Percentiles rank a stretch among this genome's conserved stretches.
phyloP scores from a whole-genome alignment of 2,113 vertebrate genomes.

The Orthonyx spaldingii region DNA sequence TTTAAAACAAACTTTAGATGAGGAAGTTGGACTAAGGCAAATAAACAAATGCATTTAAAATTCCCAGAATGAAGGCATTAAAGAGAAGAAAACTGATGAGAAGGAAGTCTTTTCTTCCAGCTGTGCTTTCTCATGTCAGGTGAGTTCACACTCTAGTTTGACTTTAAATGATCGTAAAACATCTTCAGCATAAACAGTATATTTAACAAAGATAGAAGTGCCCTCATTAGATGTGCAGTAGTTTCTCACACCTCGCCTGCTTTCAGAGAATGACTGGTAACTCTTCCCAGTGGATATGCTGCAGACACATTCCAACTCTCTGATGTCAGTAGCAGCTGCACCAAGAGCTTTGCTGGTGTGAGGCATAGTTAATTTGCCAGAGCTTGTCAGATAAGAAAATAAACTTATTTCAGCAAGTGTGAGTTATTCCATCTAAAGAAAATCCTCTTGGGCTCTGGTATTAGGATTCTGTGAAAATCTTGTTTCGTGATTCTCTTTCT shows the following conservation, averaged over 20 bases:
- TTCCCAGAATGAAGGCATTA: neutral
- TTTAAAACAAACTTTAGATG: neutral
- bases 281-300: neutral
- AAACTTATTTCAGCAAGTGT: neutral
- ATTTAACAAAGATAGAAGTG: constrained; percentile 25
- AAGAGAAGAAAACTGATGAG: neutral
- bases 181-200: constrained; percentile 35
- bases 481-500: neutral
- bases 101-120: constrained; percentile 4
- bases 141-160: constrained; percentile 22
- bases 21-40: neutral
- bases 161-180: neutral
- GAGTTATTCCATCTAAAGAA: neutral
- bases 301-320: constrained; percentile 42
- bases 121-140: constrained; percentile 37
- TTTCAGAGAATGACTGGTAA: constrained; percentile 7
- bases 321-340: neutral
- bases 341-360: neutral
- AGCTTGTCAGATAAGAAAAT: neutral
- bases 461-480: neutral
- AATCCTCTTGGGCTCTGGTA: neutral
- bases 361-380: neutral
- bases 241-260: constrained; percentile 42
- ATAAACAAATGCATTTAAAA: constrained; percentile 5
- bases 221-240: constrained; percentile 8